Base-by-base conservation (phyloP, 1,140 invertebrate genomes). In the Marisa cornuarietis region DNA sequence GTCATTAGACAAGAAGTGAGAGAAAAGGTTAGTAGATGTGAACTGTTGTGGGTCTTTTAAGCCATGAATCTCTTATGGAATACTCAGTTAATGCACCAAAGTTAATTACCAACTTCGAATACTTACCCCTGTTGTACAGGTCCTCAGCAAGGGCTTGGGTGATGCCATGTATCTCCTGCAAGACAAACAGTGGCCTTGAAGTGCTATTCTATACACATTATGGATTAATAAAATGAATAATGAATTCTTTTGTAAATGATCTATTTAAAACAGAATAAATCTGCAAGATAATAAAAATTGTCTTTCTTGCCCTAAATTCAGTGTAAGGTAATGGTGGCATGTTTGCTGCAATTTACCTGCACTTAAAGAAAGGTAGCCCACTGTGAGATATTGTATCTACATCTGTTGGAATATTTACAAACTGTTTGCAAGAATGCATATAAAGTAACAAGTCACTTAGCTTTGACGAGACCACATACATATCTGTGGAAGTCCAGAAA, bases 401-500 rank as follows among this genome's bases (percentile, higher is more conserved):
- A 58, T 58, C 54, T 58, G 16, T 58, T 88, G 85, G 91, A 90
- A 89, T 91, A 91, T 88, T 87, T 88, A 61, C 87, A 77, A 84
- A 91, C 90, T 54, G 90, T 83, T 18, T 91, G 77, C 80, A 91
- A 91, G 24, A 73, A n/a, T 31, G 87, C 86, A 1, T 90, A 69
- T n/a, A 72, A 79, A 49, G 78, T 76, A 49, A 88, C 87, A n/a
- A 89, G 68, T 63, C 83, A 58, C 31, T 42, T 42, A 42, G 6
- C 3, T 58, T 58, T 58, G 4, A 68, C 1, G n/a, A 68, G 13
- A n/a, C 86, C 16, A 83, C 91, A 88, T 86, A 92, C 91, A 90
- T 92, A 92, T 88, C 88, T 88, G 66, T 89, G 81, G 84, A 92
- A 91, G 63, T 91, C 85, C 42, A 92, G 79, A 81, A 92, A 92